Evolutionary conservation across 2,888 invertebrate species (phyloP).

Genomic region (Cecidostiba fungosa): DNA sequence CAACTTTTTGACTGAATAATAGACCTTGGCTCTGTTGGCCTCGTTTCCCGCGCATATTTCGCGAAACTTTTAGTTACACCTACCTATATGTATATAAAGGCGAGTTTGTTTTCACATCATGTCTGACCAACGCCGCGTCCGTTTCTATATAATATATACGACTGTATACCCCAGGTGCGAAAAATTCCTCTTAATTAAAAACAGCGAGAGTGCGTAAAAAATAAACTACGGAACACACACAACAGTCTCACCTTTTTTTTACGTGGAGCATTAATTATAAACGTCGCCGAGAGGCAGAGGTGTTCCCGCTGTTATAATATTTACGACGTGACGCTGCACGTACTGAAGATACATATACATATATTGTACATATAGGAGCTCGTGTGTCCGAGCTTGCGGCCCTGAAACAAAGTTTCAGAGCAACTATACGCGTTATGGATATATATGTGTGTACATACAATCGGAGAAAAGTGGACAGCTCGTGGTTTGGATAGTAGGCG

Average conservation of each 20-base stretch:
- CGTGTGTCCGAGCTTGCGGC: slow-evolving; percentile 16
- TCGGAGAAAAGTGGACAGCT: neutral
- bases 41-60: neutral
- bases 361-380: slow-evolving; percentile 27
- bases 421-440: too few species aligned
- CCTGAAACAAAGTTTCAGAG: slow-evolving; percentile 48
- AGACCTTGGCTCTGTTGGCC: slow-evolving; percentile 37
- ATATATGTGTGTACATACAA: slow-evolving; percentile 8
- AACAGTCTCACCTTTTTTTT: too few species aligned
- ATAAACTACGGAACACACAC: too few species aligned
- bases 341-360: neutral
- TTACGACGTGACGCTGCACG: slow-evolving; percentile 29
- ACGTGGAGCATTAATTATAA: neutral
- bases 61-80: neutral
- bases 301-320: slow-evolving; percentile 26
- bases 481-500: too few species aligned
- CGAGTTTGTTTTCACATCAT: neutral
- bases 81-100: too few species aligned
- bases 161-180: too few species aligned
- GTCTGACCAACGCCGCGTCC: neutral
- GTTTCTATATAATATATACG: too few species aligned
- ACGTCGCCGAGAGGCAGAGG: neutral
- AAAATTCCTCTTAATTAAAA: neutral
- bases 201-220: neutral
- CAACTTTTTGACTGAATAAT: slow-evolving; percentile 30